Conservation (phyloP, 2,113 vertebrate species). For the Macrotis lagotis region DNA sequence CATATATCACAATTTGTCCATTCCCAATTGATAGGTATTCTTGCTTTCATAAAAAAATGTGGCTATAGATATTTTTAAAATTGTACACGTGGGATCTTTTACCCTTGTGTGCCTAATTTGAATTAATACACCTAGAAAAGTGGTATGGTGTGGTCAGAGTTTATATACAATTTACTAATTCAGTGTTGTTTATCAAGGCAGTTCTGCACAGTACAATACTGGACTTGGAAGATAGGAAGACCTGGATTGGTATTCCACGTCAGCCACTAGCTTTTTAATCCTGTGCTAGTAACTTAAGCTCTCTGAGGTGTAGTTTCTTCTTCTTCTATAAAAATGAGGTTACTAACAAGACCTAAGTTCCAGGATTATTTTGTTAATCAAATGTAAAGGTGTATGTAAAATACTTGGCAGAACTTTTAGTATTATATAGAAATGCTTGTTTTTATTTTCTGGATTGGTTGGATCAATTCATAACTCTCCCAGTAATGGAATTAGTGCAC, state of each 20-base stretch:
- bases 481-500: neutral
- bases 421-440: neutral
- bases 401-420: neutral
- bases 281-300: neutral
- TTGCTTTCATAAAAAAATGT: neutral
- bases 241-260: neutral
- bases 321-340: neutral
- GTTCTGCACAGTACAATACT: neutral
- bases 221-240: neutral
- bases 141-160: neutral
- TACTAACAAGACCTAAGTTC: neutral
- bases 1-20: neutral
- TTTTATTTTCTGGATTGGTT: neutral
- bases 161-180: neutral
- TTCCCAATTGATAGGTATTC: too few relatives aligned
- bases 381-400: neutral
- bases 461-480: neutral
- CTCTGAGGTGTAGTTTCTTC: neutral
- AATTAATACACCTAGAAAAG: neutral
- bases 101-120: neutral
- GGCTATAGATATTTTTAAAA: neutral
- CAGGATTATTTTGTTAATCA: neutral
- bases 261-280: neutral
- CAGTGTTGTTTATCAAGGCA: neutral
- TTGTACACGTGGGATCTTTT: neutral